Evolutionary conservation across 2,888 invertebrate genomes (phyloP).

Genomic region (Lysandra bellargus): DNA sequence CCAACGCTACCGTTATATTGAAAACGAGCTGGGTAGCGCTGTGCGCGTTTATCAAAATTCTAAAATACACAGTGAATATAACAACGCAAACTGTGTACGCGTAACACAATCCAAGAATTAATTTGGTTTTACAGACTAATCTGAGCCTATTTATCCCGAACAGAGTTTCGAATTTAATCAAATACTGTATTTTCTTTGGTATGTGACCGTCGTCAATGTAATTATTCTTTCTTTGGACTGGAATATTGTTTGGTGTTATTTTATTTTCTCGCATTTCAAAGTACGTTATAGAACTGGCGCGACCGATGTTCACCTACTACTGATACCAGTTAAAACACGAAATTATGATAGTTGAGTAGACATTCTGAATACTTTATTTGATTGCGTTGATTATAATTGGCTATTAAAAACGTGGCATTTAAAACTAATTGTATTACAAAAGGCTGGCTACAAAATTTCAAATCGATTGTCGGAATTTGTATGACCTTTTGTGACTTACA

Average conservation of each 20-base stretch:
- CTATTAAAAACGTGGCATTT: slow-evolving; percentile 1
- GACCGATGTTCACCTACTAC: neutral
- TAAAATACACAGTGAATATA: neutral
- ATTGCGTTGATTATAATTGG: neutral
- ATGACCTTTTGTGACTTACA: too few relatives aligned
- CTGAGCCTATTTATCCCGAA: slow-evolving; percentile 30
- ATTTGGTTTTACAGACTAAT: slow-evolving; percentile 31
- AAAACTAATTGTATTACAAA: neutral
- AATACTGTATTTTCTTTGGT: slow-evolving; percentile 31
- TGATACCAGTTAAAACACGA: neutral
- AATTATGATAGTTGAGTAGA: neutral
- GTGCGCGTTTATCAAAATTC: neutral
- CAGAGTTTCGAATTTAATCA: slow-evolving; percentile 31
- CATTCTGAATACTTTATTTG: neutral
- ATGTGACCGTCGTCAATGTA: slow-evolving; percentile 2
- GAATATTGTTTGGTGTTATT: neutral
- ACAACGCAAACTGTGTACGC: neutral
- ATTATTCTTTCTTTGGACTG: slow-evolving; percentile 21
- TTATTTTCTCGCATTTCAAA: slow-evolving; percentile 19
- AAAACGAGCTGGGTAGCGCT: slow-evolving; percentile 1
- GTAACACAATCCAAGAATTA: slow-evolving; percentile 16
- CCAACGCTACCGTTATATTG: slow-evolving; percentile 6
- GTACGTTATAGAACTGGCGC: neutral
- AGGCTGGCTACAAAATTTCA: too few relatives aligned
- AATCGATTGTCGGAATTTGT: too few relatives aligned